Evolutionary conservation across 2,888 invertebrate species (phyloP).

Genomic region (Biston stratarius): DNA sequence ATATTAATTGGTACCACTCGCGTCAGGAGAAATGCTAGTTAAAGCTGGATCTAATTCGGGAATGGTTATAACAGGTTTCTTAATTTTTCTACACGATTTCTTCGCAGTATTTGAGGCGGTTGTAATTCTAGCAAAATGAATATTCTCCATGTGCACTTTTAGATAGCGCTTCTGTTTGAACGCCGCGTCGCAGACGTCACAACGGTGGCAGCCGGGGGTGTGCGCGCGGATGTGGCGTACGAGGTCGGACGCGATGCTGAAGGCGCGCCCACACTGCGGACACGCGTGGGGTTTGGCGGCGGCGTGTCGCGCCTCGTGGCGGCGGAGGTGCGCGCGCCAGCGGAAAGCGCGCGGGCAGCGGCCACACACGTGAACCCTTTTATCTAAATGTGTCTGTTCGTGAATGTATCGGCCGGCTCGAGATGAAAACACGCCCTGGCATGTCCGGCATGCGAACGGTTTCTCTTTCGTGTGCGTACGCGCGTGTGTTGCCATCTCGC

Average conservation of each 20-base stretch:
- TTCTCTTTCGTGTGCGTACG: constrained; percentile 58
- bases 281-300: constrained; percentile 65
- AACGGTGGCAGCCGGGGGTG: constrained; percentile 71
- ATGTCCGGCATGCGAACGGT: constrained; percentile 11
- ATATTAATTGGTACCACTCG: background rate
- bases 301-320: constrained; percentile 65
- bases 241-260: constrained; percentile 77
- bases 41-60: background rate
- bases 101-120: background rate
- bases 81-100: constrained; percentile 2
- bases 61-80: background rate
- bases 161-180: constrained; percentile 85
- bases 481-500: constrained; percentile 73
- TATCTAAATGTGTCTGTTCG: constrained; percentile 56
- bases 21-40: background rate
- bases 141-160: constrained; percentile 74
- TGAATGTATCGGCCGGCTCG: constrained; percentile 22
- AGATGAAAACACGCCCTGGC: constrained; percentile 8
- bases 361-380: constrained; percentile 77
- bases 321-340: constrained; percentile 70
- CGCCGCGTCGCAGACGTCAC: constrained; percentile 74
- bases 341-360: constrained; percentile 80
- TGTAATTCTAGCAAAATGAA: constrained; percentile 51
- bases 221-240: constrained; percentile 83
- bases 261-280: constrained; percentile 73